phyloP scores from a whole-genome alignment of 2,797 vertebrate genomes.

The Malurus splendens region DNA sequence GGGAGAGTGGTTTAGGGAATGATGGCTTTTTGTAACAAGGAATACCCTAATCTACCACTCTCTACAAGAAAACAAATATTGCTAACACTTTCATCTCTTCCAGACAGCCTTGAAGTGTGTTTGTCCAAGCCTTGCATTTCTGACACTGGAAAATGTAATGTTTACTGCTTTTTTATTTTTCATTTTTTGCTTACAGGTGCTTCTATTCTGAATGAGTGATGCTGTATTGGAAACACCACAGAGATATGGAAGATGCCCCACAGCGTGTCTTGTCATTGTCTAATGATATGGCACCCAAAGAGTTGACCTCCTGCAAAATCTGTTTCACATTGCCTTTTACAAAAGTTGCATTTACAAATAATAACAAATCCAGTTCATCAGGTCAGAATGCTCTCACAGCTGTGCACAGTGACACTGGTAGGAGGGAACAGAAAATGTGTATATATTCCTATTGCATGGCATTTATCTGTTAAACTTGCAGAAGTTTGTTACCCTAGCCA shows the following conservation, averaged over 20 bases:
- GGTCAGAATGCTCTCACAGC: constrained; percentile 10
- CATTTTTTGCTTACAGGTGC: constrained; percentile 39
- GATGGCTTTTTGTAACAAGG: neutral
- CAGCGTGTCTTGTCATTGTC: constrained; percentile 12
- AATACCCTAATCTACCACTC: neutral
- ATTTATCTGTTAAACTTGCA: neutral
- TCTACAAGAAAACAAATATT: neutral
- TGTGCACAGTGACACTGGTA: neutral
- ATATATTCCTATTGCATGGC: constrained; percentile 18
- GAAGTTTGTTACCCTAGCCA: neutral
- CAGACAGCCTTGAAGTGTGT: neutral
- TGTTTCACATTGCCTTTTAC: constrained; percentile 4
- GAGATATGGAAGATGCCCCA: constrained; percentile 34
- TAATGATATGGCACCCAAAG: constrained; percentile 2
- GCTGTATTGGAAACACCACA: neutral
- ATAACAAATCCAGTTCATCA: constrained; percentile 6
- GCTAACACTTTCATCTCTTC: neutral
- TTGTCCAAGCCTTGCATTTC: neutral
- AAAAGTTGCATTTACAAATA: constrained; percentile 9
- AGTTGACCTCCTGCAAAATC: constrained; percentile 41
- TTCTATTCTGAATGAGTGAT: constrained; percentile 32
- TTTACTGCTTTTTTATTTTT: neutral
- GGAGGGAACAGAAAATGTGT: neutral
- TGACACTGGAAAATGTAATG: neutral
- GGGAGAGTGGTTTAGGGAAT: neutral